Percentiles rank a stretch among this genome's conserved stretches.
phyloP scores from a whole-genome alignment of 2,113 vertebrate genomes.

The Chaenogobius annularis region DNA sequence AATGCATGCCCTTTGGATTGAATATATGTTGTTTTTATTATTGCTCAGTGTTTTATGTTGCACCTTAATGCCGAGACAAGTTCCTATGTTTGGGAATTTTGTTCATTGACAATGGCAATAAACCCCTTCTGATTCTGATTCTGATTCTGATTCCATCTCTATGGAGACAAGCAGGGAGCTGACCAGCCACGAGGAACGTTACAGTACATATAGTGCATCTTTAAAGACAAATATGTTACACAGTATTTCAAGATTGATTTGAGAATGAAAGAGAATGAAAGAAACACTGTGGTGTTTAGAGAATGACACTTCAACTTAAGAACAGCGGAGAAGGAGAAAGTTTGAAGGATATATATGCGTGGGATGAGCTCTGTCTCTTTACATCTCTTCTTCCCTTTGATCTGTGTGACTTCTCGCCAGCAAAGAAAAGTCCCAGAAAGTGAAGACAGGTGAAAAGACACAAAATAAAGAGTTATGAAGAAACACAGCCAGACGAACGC shows the following conservation, averaged over 20 bases:
- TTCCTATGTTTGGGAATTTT: too few species aligned
- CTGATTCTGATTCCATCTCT: neutral
- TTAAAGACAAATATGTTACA: neutral
- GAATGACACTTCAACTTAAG: slow-evolving; percentile 25
- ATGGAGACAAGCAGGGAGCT: neutral
- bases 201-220: neutral
- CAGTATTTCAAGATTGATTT: neutral
- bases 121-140: too few species aligned
- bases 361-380: slow-evolving; percentile 44
- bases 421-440: slow-evolving; percentile 46
- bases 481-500: slow-evolving; percentile 42
- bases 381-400: slow-evolving; percentile 54
- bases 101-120: too few species aligned
- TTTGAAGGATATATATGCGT: slow-evolving; percentile 28
- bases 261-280: too few species aligned
- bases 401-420: slow-evolving; percentile 51
- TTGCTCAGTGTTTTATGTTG: too few species aligned
- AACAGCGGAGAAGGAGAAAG: slow-evolving; percentile 22
- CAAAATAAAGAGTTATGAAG: slow-evolving; percentile 35
- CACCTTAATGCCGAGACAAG: too few species aligned
- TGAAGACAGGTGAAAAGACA: slow-evolving; percentile 43
- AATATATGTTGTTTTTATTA: too few species aligned
- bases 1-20: too few species aligned
- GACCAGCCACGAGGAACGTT: neutral
- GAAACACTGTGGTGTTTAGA: slow-evolving; percentile 30